Conservation (phyloP, 2,888 invertebrate species). For the Drosophila koepferae region DNA sequence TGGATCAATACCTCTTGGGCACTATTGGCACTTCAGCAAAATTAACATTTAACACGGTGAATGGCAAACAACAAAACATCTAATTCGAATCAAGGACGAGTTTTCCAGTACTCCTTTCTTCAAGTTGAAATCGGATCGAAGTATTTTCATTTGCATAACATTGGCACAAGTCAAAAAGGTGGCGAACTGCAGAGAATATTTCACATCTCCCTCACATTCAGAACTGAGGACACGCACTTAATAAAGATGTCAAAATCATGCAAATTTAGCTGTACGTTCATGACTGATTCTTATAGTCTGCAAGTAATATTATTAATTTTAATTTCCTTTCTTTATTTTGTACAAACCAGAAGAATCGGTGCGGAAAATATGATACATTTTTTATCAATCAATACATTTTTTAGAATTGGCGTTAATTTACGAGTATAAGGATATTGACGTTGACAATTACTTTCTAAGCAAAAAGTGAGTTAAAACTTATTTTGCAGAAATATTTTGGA, state of each 20-base stretch:
- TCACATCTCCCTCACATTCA: not conserved
- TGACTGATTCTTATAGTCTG: not conserved
- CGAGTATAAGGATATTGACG: too few species aligned
- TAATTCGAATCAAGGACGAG: constrained; percentile 54
- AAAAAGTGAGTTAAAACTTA: too few species aligned
- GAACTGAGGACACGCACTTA: constrained; percentile 33
- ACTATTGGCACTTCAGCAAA: constrained; percentile 66
- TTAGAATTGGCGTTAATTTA: too few species aligned
- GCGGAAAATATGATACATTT: too few species aligned
- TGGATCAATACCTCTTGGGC: constrained; percentile 22
- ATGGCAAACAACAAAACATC: constrained; percentile 69
- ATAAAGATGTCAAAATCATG: constrained; percentile 72
- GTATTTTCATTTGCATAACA: constrained; percentile 68
- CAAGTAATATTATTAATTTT: not conserved
- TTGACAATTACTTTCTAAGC: too few species aligned
- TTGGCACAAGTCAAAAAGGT: constrained; percentile 24
- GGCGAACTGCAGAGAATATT: not conserved
- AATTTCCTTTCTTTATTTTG: not conserved
- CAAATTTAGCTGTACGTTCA: constrained; percentile 46
- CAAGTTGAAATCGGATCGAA: constrained; percentile 23
- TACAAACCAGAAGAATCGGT: too few species aligned
- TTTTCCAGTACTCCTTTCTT: not conserved
- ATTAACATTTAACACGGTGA: constrained; percentile 78
- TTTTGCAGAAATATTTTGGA: too few species aligned
- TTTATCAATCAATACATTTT: too few species aligned